Base-by-base conservation (phyloP, 2,888 invertebrate genomes). In the Chorisops tibialis region DNA sequence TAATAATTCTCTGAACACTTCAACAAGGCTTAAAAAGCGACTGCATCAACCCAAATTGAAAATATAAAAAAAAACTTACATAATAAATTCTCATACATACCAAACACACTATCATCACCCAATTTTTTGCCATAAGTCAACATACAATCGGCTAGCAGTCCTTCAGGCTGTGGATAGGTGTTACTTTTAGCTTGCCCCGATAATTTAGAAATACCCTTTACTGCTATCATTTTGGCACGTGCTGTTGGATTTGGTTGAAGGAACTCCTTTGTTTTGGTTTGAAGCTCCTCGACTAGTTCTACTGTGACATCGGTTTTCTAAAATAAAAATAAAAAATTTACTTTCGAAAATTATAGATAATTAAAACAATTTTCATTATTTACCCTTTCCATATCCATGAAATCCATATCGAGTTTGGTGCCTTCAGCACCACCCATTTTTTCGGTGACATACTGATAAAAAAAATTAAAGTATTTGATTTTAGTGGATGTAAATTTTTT, bases 371-470 rank as follows among this genome's bases (percentile, higher is more conserved):
- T 30, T 4, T 68, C 66, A 63, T 66, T 68, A 81, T 87, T 85
- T 83, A 96, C 96, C 82, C 93, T 89, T 84, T 99, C 99, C 97
- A 99, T 97, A 78, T 98, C 97, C 83, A 93, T 86, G 79, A 97
- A 99, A 75, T 98, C 97, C 80, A 97, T 88, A 81, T 98, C 98
- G 76, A 99, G 85, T 81, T 97, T 97, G 70, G 99, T 99, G 80
- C 98, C 97, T 81, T 99, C 98, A 69, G 97, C 99, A 78, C 98
- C 97, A 68, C 99, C 99, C 89, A 99, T 97, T 83, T 99, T 98
- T 81, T 99, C 99, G 77, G 96, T 97, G 85, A 99, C 91, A 86
- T 96, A 99, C 96, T 96, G 84, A 63, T 85, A 87, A 74, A 50
- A 19, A 18, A 45, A 21, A 41, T 16, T 41, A 41, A 41, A 47